Base-by-base conservation (phyloP, 2,797 vertebrate genomes). In the Orientallactaga sibirica region DNA sequence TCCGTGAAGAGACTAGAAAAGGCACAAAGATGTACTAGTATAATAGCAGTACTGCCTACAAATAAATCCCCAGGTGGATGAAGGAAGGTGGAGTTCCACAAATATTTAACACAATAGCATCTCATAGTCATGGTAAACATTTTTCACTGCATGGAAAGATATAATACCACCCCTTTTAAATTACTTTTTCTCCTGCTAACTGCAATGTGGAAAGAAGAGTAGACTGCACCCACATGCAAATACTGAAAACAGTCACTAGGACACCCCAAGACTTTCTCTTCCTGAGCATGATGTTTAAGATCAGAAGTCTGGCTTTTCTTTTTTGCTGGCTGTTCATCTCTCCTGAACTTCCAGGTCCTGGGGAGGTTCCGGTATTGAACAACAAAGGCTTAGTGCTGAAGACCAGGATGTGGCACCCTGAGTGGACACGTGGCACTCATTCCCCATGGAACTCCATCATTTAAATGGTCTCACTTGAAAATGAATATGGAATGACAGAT, bases 1-100 rank as follows among this genome's bases (percentile, higher is more conserved):
- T 61, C 99, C 99, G 0, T 99, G 99, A 64, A 99, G 98, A 37
- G 99, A 99, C 99, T 99, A 96, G 64, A 91, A 95, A 3, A 90
- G 20, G 11, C 0, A 86, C 61, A n/a, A 95, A 80, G 68, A 61
- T 2, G 9, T 9, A 25, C 0, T 67, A n/a, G 74, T 22, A 81
- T 3, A 48, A 48, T 19, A 7, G n/a, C 9, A 80, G 20, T 82
- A 27, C 37, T 74, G 55, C 27, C 24, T 66, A 67, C 62, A 80
- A 64, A 64, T 4, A 80, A 61, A 18, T 16, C 25, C 27, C 74
- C 71, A 12, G 19, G 74, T 24, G 15, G 27, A 66, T 27, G 48
- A 48, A 62, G 48, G 24, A 55, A 61, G 18, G 61, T 4, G 24
- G 68, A 12, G 12, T 29, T 62, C 86, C 75, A 76, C 78, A 81